Evolutionary conservation across 1,140 invertebrate genomes (phyloP).

Genomic region (Cotesia glomerata): DNA sequence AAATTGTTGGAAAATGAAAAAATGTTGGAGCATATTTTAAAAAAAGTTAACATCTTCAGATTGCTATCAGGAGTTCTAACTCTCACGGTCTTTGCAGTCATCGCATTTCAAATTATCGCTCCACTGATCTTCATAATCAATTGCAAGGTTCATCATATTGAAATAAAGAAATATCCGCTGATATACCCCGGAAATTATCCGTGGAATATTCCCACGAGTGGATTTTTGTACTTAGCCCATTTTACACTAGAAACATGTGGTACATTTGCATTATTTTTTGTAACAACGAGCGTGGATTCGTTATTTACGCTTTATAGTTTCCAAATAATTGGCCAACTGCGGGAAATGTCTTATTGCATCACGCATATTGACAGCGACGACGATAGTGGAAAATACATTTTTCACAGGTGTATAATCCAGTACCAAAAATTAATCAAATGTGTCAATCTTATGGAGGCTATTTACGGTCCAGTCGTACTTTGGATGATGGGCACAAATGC

Average conservation of each 20-base stretch:
- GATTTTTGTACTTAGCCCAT: slow-evolving; percentile 29
- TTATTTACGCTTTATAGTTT: slow-evolving; percentile 40
- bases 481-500: slow-evolving; percentile 38
- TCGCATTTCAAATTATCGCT: neutral
- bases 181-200: slow-evolving; percentile 26
- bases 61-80: too few species aligned
- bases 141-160: neutral
- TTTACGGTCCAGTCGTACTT: slow-evolving; percentile 39
- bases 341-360: slow-evolving; percentile 23
- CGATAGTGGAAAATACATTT: neutral
- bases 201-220: slow-evolving; percentile 25
- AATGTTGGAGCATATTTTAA: too few species aligned
- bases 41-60: neutral
- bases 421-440: slow-evolving; percentile 28
- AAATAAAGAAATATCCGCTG: slow-evolving; percentile 25
- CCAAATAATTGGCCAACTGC: slow-evolving; percentile 36
- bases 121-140: slow-evolving; percentile 20
- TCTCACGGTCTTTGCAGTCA: neutral
- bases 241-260: slow-evolving; percentile 30
- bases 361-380: slow-evolving; percentile 21
- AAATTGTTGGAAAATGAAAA: too few species aligned
- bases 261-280: slow-evolving; percentile 18
- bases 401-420: slow-evolving; percentile 28
- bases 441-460: slow-evolving; percentile 32
- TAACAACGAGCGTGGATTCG: slow-evolving; percentile 40